Evolutionary conservation across 1,140 invertebrate species (phyloP), one percentile per base, ranked within the genome.

Genomic region (Bombus picipes): DNA sequence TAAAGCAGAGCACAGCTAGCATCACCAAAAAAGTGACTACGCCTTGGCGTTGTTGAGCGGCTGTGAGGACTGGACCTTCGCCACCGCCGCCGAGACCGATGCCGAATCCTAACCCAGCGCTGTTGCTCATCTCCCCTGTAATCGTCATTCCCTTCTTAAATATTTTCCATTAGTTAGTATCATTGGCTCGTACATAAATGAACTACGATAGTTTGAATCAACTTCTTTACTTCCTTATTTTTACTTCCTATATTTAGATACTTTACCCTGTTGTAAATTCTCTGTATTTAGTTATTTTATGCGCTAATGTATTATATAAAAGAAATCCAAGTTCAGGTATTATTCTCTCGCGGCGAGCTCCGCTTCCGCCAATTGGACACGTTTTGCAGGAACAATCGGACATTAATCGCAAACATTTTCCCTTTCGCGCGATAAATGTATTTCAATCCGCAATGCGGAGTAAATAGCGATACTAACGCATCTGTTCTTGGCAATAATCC

Each of bases 1-100:
- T 96, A 87, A 96, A 96, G 81, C 95, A 95, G 22, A 96, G 92
- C 13, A 96, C 96, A 10, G 95, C 95, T 13, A 96, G 94, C 96
- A 96, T 96, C 25, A 96, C 96, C 66, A 96, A 91, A 8, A 96
- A 91, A 8, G 96, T 96, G 32, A 96, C 95, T 13, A 96, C 92
- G 22, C 96, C 96, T 89, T 96, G 95, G 65, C 93, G 93, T 41
- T 94, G 94, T 57, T 95, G 93, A 43, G 90, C 87, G 32, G 91
- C 90, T 12, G 90, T 90, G 71, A 92, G 88, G 47, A 89, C 88
- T 59, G 92, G 88, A 0, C 92, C 43, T 5, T 47, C 92, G 34
- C 91, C 90, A n/a, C 90, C 91, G 9, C 91, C 91, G 18, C 92
- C 92, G 28, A 93, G 91, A 39, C 90, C 91, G n/a, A 88, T 84